These are phyloP conservation scores for Liparis tanakae DNA, from an alignment of 2,797 vertebrate genomes.

Conservation along the genomic window DNA sequence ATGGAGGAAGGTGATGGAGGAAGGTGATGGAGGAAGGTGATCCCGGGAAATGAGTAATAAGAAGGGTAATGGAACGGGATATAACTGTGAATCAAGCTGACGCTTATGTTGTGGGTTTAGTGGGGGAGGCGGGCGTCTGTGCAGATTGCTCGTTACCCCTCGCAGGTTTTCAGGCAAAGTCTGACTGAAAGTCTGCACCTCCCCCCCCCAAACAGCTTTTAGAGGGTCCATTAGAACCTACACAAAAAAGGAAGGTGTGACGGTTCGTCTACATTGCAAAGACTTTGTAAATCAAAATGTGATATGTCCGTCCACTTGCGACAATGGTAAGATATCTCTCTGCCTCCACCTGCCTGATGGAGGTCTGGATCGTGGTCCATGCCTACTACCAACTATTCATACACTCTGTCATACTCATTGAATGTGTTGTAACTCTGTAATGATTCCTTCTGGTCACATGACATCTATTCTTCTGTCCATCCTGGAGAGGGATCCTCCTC, in stretches of 20 bases:
- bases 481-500: no score
- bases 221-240: constrained; percentile 6
- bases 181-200: background rate
- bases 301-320: background rate
- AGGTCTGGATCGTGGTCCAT: no score
- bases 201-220: constrained; percentile 30
- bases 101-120: constrained; percentile 35
- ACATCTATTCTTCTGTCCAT: no score
- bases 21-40: constrained; percentile 52
- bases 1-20: no score
- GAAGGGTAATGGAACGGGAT: constrained; percentile 48
- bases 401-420: no score
- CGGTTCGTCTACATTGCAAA: constrained; percentile 7
- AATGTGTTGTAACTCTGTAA: no score
- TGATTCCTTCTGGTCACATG: no score
- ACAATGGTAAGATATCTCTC: no score
- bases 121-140: constrained; percentile 27
- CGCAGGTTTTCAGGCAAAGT: constrained; percentile 32
- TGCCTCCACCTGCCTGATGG: no score
- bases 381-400: no score
- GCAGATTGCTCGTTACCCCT: constrained; percentile 45
- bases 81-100: constrained; percentile 47
- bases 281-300: constrained; percentile 14
- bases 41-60: constrained; percentile 57
- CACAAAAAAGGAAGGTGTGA: constrained; percentile 12